Percentiles rank a stretch among this genome's conserved stretches.
phyloP scores from a whole-genome alignment of 23 tunicate genomes.

The Halocynthia roretzi region DNA sequence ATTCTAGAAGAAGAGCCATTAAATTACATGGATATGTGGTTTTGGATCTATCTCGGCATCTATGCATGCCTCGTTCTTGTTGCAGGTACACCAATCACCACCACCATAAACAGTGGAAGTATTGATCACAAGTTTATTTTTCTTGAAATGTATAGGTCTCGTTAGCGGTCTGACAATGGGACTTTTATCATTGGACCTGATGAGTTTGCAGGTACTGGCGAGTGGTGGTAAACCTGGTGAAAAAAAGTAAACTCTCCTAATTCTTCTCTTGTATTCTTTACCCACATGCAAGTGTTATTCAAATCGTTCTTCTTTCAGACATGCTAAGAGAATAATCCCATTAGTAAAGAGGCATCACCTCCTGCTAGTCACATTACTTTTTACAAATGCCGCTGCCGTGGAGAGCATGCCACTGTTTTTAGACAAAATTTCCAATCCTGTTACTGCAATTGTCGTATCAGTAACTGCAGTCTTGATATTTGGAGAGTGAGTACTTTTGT shows the following conservation, averaged over 20 bases:
- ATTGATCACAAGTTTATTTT: too few relatives aligned
- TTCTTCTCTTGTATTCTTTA: too few relatives aligned
- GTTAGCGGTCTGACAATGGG: slow-evolving; percentile 98
- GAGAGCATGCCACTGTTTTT: slow-evolving; percentile 95
- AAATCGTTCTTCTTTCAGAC: too few relatives aligned
- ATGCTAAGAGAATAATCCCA: slow-evolving; percentile 84
- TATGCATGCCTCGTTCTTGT: slow-evolving; percentile 66
- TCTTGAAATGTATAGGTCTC: slow-evolving; percentile 7
- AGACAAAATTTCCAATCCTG: slow-evolving; percentile 81
- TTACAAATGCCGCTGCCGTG: slow-evolving; percentile 95
- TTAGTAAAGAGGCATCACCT: slow-evolving; percentile 78
- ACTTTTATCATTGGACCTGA: slow-evolving; percentile 65
- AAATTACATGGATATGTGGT: slow-evolving; percentile 39
- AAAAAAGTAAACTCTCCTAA: slow-evolving; percentile 16
- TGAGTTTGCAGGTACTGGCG: slow-evolving; percentile 70
- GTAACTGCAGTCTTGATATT: slow-evolving; percentile 91
- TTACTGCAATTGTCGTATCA: slow-evolving; percentile 87
- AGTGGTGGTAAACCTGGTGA: slow-evolving; percentile 80
- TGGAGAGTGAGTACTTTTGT: slow-evolving; percentile 35
- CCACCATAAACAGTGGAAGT: too few relatives aligned
- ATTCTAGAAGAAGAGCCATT: slow-evolving; percentile 31
- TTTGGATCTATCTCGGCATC: slow-evolving; percentile 85
- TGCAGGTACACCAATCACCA: slow-evolving; percentile 30
- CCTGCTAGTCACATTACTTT: slow-evolving; percentile 66
- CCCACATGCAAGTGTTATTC: too few relatives aligned